These are phyloP conservation scores for Cosmia trapezina DNA, from an alignment of 2,888 invertebrate genomes.

Conservation along the genomic window DNA sequence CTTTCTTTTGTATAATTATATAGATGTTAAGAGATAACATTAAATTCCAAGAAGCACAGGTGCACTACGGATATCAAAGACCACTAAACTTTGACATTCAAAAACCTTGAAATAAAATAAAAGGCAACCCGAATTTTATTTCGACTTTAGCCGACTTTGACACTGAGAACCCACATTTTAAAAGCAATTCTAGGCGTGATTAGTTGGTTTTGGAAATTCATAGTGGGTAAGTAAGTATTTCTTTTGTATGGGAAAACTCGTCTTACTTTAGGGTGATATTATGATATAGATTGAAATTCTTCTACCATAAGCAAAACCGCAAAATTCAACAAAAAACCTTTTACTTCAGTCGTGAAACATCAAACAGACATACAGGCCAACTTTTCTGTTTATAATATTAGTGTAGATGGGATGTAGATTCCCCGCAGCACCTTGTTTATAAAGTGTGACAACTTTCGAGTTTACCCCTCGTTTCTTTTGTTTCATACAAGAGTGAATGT, in stretches of 20 bases:
- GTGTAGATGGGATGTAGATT: conserved; percentile 52
- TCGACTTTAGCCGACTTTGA: background rate
- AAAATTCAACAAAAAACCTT: conserved; percentile 5
- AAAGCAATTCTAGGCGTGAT: background rate
- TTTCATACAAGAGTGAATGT: conserved; percentile 64
- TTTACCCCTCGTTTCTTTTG: conserved; percentile 65
- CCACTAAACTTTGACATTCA: background rate
- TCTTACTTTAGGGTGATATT: background rate
- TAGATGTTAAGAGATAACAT: background rate
- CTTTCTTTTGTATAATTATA: no score
- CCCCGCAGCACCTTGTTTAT: conserved; percentile 60
- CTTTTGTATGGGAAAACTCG: background rate
- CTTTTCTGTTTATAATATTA: conserved; percentile 36
- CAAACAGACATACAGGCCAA: conserved; percentile 22
- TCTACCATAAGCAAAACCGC: background rate
- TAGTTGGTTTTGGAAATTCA: no score
- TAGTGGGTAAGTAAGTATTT: background rate
- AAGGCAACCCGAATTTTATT: background rate
- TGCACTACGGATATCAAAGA: background rate
- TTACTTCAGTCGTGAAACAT: conserved; percentile 7
- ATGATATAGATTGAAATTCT: background rate
- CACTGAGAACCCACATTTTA: background rate
- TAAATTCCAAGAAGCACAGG: background rate
- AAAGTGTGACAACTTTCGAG: conserved; percentile 67
- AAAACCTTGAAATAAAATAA: background rate